Evolutionary conservation across 2,797 vertebrate species (phyloP), one percentile per base, ranked within the genome.

Genomic region (Sphaeramia orbicularis): DNA sequence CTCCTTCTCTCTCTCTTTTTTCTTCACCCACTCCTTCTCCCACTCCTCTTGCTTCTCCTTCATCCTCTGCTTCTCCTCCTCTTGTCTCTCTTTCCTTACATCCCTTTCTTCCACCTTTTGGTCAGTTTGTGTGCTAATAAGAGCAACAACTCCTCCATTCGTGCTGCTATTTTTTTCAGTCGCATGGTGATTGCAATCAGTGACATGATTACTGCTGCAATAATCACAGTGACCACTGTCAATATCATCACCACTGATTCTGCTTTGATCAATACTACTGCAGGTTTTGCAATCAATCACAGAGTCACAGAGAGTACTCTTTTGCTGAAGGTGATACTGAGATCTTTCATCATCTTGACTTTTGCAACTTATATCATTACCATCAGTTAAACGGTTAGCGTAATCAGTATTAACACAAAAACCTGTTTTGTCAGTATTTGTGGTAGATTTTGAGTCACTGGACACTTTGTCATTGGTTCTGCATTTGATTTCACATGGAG

Each of bases 21-120:
- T 75, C 58, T 80, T 75, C 67, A 64, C 64, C 68, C 74, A 72
- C 30, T 85, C 78, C 54, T 71, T 84, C 56, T 73, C 80, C 77
- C 83, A 78, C 74, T 78, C 72, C 18, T 75, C 52, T n/a, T 30
- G 54, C 43, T 18, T 68, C 64, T 71, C 67, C 56, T 54, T 74
- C 1, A 48, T 43, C 60, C 15, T 73, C 3, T 36, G 61, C 40
- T 54, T 62, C 61, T 75, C 65, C 18, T 71, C 70, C 52, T 48
- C 42, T 21, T 24, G 19, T 13, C 27, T 16, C 56, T 64, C 55
- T 41, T 9, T 56, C 55, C 65, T 53, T 10, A 1, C 19, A 1
- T 36, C 64, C 21, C 4, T 12, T 14, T 21, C 55, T 27, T 50
- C 74, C 27, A 7, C 42, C 7, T n/a, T 30, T 40, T 4, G 58